Evolutionary conservation across 2,113 vertebrate genomes (phyloP), one percentile per base, ranked within the genome.

Genomic region (Murina feae): DNA sequence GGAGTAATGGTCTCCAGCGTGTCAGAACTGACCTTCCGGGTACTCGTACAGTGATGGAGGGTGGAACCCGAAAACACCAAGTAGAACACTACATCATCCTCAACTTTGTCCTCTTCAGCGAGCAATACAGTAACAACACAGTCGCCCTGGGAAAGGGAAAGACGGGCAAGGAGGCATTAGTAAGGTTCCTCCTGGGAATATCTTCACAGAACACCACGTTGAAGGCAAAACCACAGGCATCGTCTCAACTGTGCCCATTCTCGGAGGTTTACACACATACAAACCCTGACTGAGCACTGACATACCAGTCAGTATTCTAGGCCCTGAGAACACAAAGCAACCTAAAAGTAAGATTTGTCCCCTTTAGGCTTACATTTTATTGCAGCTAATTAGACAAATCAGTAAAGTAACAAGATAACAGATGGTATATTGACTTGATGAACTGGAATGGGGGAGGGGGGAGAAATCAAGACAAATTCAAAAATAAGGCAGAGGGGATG

Each of bases 1-100:
- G 99, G 99, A 97, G 99, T 99, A 82, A 99, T 96, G 6, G 99
- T 99, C 96, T 99, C 98, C 97, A 99, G 96, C 13, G 98, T 99
- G 91, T 98, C 98, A 95, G 98, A 98, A 92, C 98, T 98, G 96
- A 98, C 98, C 96, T 99, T 99, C 74, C 98, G 97, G 0, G 99
- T 99, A 97, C 99, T 99, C 96, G 99, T 98, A 93, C 99, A 98
- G 97, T 99, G 99, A 76, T 98, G 99, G 97, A 99, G 98, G 65
- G 98, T 98, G 60, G 99, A 99, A 76, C 99, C 99, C 81, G 98
- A 98, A 96, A 99, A 99, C 86, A 99, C 98, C 97, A 99, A 98
- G 98, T 99, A 99, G 97, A 99, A 99, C 96, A 98, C 98, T 85
- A 98, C 99, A 95, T 99, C 99, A 93, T 99, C 98, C 91, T 98